These are phyloP conservation scores for Macrotus californicus DNA, from an alignment of 2,113 vertebrate genomes.

Conservation along the genomic window DNA sequence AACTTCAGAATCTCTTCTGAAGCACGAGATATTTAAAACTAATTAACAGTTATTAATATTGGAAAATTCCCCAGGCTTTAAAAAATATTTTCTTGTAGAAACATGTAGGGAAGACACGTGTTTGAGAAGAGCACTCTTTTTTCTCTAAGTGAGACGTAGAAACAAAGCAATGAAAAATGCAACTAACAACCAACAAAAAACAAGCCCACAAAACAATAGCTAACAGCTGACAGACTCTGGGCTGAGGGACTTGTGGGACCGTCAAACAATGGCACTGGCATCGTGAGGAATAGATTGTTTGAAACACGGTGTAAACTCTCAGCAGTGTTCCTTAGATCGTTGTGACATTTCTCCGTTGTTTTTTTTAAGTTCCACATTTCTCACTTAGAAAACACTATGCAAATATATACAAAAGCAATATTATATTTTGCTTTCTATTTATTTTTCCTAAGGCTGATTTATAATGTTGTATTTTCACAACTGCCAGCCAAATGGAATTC, in stretches of 20 bases:
- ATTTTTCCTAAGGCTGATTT: neutral
- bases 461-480: conserved; percentile 8
- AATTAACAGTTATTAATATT: conserved; percentile 38
- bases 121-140: neutral
- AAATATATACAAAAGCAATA: neutral
- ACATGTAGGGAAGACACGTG: neutral
- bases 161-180: neutral
- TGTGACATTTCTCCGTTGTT: neutral
- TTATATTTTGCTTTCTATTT: neutral
- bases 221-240: neutral
- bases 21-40: conserved; percentile 23
- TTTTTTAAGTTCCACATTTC: neutral
- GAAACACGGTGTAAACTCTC: neutral
- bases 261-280: neutral
- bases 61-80: conserved; percentile 20
- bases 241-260: neutral
- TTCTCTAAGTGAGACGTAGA: neutral
- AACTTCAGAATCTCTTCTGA: conserved; percentile 7
- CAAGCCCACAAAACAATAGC: neutral
- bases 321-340: neutral
- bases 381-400: neutral
- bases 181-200: neutral
- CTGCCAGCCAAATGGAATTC: neutral
- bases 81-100: neutral
- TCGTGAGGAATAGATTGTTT: neutral